phyloP scores from a whole-genome alignment of 2,113 vertebrate species.

The Meleagris gallopavo region DNA sequence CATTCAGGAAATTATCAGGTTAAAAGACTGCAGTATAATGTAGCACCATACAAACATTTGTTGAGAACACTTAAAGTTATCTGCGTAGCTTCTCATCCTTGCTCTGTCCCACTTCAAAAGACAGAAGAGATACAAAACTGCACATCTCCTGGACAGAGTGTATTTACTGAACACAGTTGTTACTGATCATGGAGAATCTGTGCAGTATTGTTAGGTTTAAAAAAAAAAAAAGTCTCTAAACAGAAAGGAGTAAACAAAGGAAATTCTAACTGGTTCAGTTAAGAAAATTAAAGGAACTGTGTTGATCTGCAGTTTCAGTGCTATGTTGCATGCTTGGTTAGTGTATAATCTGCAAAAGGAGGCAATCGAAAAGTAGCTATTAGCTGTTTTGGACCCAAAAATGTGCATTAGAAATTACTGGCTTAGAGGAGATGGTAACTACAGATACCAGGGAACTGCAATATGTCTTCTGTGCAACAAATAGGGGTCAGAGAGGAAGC shows the following conservation, averaged over 20 bases:
- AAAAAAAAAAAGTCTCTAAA: background rate
- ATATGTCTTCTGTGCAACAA: background rate
- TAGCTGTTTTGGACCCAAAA: background rate
- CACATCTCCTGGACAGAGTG: background rate
- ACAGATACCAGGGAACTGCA: background rate
- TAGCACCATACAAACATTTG: background rate
- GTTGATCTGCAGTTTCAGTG: background rate
- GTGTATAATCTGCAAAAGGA: background rate
- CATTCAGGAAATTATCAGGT: background rate
- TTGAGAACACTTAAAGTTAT: background rate
- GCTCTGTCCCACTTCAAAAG: background rate
- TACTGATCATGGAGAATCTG: background rate
- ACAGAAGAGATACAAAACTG: background rate
- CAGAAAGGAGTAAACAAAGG: background rate
- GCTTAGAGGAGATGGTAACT: background rate
- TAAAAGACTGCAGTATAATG: background rate
- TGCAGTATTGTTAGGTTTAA: background rate
- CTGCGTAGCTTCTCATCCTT: background rate
- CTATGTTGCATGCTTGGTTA: background rate
- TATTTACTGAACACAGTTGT: background rate
- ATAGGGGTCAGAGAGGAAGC: conserved; percentile 25
- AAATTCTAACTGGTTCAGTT: background rate
- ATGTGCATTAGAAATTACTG: background rate
- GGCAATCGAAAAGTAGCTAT: background rate
- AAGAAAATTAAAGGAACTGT: background rate